These are phyloP conservation scores for Cabera pusaria DNA, from an alignment of 2,888 invertebrate species.

Conservation along the genomic window DNA sequence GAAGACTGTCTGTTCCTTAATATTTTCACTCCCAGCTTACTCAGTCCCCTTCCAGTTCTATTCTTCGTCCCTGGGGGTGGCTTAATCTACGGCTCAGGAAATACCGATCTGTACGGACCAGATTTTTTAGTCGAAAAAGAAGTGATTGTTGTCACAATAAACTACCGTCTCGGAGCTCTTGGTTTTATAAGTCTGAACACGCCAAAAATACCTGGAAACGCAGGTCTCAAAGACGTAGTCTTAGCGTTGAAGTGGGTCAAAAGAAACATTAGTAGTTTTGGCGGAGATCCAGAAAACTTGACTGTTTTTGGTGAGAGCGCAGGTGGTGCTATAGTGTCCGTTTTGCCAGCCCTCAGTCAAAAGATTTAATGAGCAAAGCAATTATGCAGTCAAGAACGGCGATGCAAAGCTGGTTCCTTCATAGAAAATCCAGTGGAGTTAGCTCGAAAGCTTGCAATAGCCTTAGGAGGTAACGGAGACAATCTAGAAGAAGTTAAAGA, in stretches of 20 bases:
- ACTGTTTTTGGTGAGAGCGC: conserved; percentile 71
- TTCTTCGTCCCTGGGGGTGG: conserved; percentile 83
- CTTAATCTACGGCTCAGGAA: conserved; percentile 78
- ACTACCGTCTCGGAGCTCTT: conserved; percentile 76
- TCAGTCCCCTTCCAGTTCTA: conserved; percentile 80
- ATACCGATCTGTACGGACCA: conserved; percentile 68
- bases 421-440: conserved; percentile 60
- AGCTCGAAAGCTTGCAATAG: conserved; percentile 53
- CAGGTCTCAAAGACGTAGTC: conserved; percentile 67
- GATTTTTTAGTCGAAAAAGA: conserved; percentile 83
- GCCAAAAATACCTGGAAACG: conserved; percentile 73
- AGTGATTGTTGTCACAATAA: conserved; percentile 80
- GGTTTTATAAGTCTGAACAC: conserved; percentile 71
- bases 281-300: conserved; percentile 68
- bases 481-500: conserved; percentile 64
- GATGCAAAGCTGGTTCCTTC: conserved; percentile 46
- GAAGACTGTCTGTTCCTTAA: conserved; percentile 89
- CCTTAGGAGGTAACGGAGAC: conserved; percentile 58
- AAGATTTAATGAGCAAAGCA: conserved; percentile 60
- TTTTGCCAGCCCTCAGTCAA: conserved; percentile 66
- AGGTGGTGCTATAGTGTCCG: conserved; percentile 53
- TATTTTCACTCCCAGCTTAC: conserved; percentile 85
- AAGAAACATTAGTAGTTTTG: conserved; percentile 66
- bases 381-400: conserved; percentile 68
- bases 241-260: conserved; percentile 70